Evolutionary conservation across 2,888 invertebrate species (phyloP), one percentile per base, ranked within the genome.

Genomic region (Epistrophe grossulariae): DNA sequence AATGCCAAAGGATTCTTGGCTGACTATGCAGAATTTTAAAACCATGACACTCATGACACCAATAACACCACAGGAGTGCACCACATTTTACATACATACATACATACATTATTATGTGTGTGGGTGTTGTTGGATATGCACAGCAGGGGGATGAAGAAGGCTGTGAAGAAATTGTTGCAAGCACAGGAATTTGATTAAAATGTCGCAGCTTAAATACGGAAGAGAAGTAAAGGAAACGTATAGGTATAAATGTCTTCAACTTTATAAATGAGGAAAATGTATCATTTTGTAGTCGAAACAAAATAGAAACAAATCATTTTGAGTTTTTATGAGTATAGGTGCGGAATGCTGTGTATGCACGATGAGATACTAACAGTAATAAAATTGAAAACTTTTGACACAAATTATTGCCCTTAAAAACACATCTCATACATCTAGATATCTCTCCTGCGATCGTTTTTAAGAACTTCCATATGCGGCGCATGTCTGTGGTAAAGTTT

Each of bases 21-120:
- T 60, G 59, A 60, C 59, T 59, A 59, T 59, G 59, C 31, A 59
- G 35, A 59, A 59, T 59, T 59, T 59, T 35, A 59, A 59, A 59
- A 59, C 35, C 59, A 38, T 38, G 38, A 60, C 35, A 60, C 59
- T 38, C 38, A 35, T 60, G 35, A 38, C 38, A 35, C 59, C 38
- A 60, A 60, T 60, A 60, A 38, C 11, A 60, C 35, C 59, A 35
- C 38, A 38, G 59, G 38, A 60, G 59, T 60, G 59, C 35, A 60
- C 59, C 59, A 60, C 59, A 60, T 19, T 60, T 19, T 60, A 59
- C 4, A 38, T 55, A 55, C 59, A 59, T 60, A n/a, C n/a, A n/a
- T n/a, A n/a, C n/a, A n/a, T n/a, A n/a, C n/a, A 2, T 24, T 7
- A 60, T 60, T 17, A 17, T 13, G 17, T 60, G 35, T 35, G 38